Evolutionary conservation across 2,113 vertebrate genomes (phyloP), one percentile per base, ranked within the genome.

Genomic region (Sapajus apella): DNA sequence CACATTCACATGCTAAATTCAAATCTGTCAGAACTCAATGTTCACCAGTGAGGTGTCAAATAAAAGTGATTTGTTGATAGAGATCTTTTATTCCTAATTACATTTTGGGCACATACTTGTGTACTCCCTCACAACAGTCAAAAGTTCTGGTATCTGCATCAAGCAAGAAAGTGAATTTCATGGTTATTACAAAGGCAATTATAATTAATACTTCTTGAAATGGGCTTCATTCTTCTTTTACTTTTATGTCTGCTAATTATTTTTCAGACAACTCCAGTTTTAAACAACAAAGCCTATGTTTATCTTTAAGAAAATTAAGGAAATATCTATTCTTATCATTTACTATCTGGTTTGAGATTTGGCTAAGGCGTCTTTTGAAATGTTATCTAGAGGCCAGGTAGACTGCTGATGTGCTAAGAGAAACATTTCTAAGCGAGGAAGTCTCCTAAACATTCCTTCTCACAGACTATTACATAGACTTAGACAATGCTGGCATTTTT

Each of bases 181-280:
- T 87, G 56, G 84, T 94, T 94, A 84, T n/a, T 95, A 27, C 18
- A 97, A 97, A 97, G 96, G 37, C 85, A 80, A 66, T 84, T 97
- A 98, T 97, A 98, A 97, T 97, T 97, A 97, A 95, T 94, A 92
- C 14, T 94, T 96, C 50, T 37, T 47, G 23, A 95, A 86, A 83
- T 86, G 81, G 8, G 25, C 66, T 97, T 97, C 87, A 43, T 90
- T 94, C 97, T 93, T 90, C 87, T n/a, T 91, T 80, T 87, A 32
- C 3, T 95, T 97, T 96, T 76, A 93, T 92, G 79, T 96, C 89
- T 64, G 45, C 64, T 95, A 40, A 72, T 82, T 97, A 87, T 95
- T 90, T 89, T 61, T 85, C 90, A 92, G 86, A 97, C 30, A 79
- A 89, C n/a, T 94, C 11, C 4, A 27, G 52, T 12, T 93, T 64